These are phyloP conservation scores for Agapostemon virescens DNA, from an alignment of 2,888 invertebrate genomes.

Conservation along the genomic window DNA sequence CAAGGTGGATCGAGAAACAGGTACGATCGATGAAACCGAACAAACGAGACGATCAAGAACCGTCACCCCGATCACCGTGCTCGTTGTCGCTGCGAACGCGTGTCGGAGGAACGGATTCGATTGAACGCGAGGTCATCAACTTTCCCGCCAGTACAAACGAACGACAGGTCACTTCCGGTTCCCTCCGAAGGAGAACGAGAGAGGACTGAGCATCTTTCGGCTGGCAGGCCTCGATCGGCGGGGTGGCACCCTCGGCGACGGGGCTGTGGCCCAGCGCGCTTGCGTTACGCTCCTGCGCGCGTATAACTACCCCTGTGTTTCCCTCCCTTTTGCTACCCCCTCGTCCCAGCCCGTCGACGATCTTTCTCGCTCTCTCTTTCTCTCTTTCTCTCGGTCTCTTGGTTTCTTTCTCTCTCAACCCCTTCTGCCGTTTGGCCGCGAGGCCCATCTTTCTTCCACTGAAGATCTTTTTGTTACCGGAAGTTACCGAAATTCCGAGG, in stretches of 20 bases:
- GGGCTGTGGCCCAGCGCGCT: constrained; percentile 71
- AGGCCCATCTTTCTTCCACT: constrained; percentile 17
- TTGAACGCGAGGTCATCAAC: constrained; percentile 24
- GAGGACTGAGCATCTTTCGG: constrained; percentile 74
- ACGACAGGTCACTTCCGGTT: constrained; percentile 58
- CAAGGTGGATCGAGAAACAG: not conserved
- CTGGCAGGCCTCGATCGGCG: constrained; percentile 67
- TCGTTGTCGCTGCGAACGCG: not conserved
- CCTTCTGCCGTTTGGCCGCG: constrained; percentile 3
- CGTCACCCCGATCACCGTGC: not conserved
- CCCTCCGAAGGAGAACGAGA: constrained; percentile 70
- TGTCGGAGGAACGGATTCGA: constrained; percentile 1
- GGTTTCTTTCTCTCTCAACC: not conserved
- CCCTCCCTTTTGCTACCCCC: constrained; percentile 22
- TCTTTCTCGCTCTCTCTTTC: not conserved
- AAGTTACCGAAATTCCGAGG: constrained; percentile 45
- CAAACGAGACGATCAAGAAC: not conserved
- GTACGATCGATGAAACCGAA: not conserved
- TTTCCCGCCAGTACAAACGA: constrained; percentile 66
- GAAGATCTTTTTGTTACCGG: constrained; percentile 34
- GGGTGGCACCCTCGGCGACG: constrained; percentile 73
- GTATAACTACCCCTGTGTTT: constrained; percentile 56
- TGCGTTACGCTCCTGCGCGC: constrained; percentile 76
- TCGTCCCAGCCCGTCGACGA: not conserved
- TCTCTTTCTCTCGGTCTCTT: not conserved